Percentiles rank a stretch among this genome's conserved stretches.
Conservation (phyloP, 2,888 invertebrate species). For the Gnatocerus cornutus region DNA sequence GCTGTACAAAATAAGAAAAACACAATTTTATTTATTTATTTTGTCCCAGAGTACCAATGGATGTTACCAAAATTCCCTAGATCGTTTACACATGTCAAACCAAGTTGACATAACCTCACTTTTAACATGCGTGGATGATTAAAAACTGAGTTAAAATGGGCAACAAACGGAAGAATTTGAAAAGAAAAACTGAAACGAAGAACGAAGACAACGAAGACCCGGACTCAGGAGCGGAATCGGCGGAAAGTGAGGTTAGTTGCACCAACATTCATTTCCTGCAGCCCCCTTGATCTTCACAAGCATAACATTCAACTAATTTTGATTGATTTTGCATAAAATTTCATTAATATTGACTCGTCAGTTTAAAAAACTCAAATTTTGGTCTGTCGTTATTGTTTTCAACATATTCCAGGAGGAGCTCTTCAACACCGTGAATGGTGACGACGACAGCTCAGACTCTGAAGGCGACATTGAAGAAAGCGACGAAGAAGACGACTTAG, state of each 20-base stretch:
- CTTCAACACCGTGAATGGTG: conserved; percentile 55
- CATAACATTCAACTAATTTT: too few relatives aligned
- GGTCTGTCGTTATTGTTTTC: too few relatives aligned
- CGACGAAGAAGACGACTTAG: conserved; percentile 64
- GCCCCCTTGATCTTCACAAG: too few relatives aligned
- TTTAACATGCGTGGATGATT: conserved; percentile 24
- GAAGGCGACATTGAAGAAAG: conserved; percentile 61
- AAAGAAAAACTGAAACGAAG: conserved; percentile 46
- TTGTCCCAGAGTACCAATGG: too few relatives aligned
- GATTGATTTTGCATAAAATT: too few relatives aligned
- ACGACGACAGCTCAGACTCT: conserved; percentile 53
- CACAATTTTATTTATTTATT: too few relatives aligned
- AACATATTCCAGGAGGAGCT: conserved; percentile 47
- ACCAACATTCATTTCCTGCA: too few relatives aligned
- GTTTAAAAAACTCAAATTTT: too few relatives aligned
- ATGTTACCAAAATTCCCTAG: too few relatives aligned
- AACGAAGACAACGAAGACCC: conserved; percentile 28
- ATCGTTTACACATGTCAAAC: neutral
- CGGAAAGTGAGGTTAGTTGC: conserved; percentile 50
- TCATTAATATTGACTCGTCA: too few relatives aligned
- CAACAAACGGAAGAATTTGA: conserved; percentile 51
- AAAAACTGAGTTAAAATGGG: conserved; percentile 52
- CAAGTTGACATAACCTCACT: conserved; percentile 50
- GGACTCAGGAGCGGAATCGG: conserved; percentile 28
- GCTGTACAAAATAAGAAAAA: too few relatives aligned